Evolutionary conservation across 2,888 invertebrate genomes (phyloP), one percentile per base, ranked within the genome.

Genomic region (Copidosoma aretas): DNA sequence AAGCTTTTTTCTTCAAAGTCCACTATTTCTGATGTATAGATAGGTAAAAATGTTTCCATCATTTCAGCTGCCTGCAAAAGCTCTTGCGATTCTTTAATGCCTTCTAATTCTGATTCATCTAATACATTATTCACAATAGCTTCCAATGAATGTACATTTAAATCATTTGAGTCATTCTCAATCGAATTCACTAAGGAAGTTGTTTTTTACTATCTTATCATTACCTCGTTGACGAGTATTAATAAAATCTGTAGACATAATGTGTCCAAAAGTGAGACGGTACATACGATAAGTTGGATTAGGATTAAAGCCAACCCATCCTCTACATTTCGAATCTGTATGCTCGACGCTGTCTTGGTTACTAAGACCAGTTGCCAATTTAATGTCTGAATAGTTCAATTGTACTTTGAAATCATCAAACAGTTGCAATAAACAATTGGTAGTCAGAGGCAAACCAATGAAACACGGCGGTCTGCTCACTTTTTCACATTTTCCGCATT

Each of bases 341-440:
- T 75, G 73, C 59, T 75, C 72, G 0, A 73, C 69, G 0, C 70
- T 72, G 64, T 73, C 67, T 58, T 75, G 74, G 53, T 73, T 74
- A 10, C 52, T 58, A 15, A 73, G 60, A 5, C 66, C 68, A 10
- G 68, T 63, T 24, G 71, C 69, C 5, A 74, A 63, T 46, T 70
- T 62, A 49, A 75, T 73, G 22, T 41, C 22, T 15, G 62, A 52
- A 58, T 10, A 1, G 21, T 54, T 54, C 49, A 63, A 70, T 25
- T 71, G 32, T 1, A n/a, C 19, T 61, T 21, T 53, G 12, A 72
- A 43, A 14, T 10, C 8, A 8, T 43, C 14, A 61, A 73, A 74
- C 12, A 66, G 5, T 8, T 54, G 19, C 1, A 73, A 22, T 58
- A 73, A 52, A 10, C 63, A 19, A 17, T 39, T n/a, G 0, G 69